Base-by-base conservation (phyloP, 92 coral and sea anemone genomes). In the Muricea muricata region DNA sequence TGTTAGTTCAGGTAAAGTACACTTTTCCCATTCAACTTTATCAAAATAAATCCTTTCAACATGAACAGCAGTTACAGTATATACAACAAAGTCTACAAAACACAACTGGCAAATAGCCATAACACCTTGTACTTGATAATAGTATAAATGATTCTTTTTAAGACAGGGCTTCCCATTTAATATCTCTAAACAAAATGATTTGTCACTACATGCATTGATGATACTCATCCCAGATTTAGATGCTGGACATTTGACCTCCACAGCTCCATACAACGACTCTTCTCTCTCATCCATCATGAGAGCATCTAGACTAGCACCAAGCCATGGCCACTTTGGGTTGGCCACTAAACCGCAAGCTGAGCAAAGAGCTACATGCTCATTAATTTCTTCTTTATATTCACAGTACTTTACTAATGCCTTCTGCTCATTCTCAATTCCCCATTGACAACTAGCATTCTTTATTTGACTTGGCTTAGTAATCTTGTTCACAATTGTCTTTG, bases 251-350 rank as follows among this genome's bases (percentile, higher is more conserved):
- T 85, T 85, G 32, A 78, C 32, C 70, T 83, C 87, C 32, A 84
- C 60, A 20, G 87, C 87, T 17, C 87, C 87, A 84, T 72, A 73
- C 41, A 79, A 30, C 18, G 78, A 86, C 11, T 13, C 21, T 70
- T 86, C 85, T 23, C 54, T n/a, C 1, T 31, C 48, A 30, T 55
- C 56, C 25, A 23, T 77, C 32, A 60, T 60, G 15, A 85, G 75
- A 25, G 89, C 84, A 76, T 85, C 84, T 31, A 84, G 89, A 47
- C 89, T 85, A 18, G 89, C 77, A 56, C 86, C 86, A 24, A 82
- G 54, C 79, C 86, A 82, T 82, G 86, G 78, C 79, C 86, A 82
- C 35, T 77, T 85, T 48, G 89, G 89, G 32, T 78, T 77, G 25
- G 65, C 78, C 46, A 85, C 89, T 47, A 85, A 48, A 29, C 89